phyloP scores from a whole-genome alignment of 2,113 vertebrate genomes.

The Ibidorhyncha struthersii region DNA sequence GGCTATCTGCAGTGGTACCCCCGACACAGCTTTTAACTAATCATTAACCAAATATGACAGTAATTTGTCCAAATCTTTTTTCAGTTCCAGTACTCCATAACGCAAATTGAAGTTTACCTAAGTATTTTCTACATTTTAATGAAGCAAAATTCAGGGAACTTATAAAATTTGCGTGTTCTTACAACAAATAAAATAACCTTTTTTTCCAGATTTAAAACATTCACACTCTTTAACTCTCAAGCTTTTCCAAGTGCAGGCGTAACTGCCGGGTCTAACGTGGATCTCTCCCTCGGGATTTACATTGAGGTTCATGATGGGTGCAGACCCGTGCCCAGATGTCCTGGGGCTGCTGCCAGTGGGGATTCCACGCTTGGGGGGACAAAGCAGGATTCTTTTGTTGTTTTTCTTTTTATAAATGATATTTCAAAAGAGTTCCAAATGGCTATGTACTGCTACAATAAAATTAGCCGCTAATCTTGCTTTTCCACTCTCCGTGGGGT shows the following conservation, averaged over 20 bases:
- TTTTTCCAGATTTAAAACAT: not conserved
- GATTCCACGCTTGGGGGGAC: not conserved
- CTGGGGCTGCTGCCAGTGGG: not conserved
- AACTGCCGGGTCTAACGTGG: not conserved
- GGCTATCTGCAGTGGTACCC: not conserved
- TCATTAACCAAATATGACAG: not conserved
- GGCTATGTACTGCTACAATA: not conserved
- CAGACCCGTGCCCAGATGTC: not conserved
- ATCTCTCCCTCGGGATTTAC: rapidly evolving
- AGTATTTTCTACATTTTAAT: not conserved
- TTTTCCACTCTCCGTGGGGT: not conserved
- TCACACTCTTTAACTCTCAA: rapidly evolving
- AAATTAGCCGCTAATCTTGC: not conserved
- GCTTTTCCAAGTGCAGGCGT: not conserved
- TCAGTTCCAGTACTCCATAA: not conserved
- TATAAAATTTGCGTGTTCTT: not conserved
- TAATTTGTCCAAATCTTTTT: rapidly evolving
- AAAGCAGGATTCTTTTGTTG: too few relatives aligned
- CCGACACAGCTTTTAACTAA: not conserved
- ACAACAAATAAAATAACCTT: not conserved
- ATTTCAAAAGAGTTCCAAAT: not conserved
- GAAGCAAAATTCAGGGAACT: not conserved
- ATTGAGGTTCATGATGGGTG: rapidly evolving
- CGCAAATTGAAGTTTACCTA: not conserved
- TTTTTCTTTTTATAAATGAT: not conserved